Conservation (phyloP, 2,797 vertebrate genomes). For the Sebastes umbrosus region DNA sequence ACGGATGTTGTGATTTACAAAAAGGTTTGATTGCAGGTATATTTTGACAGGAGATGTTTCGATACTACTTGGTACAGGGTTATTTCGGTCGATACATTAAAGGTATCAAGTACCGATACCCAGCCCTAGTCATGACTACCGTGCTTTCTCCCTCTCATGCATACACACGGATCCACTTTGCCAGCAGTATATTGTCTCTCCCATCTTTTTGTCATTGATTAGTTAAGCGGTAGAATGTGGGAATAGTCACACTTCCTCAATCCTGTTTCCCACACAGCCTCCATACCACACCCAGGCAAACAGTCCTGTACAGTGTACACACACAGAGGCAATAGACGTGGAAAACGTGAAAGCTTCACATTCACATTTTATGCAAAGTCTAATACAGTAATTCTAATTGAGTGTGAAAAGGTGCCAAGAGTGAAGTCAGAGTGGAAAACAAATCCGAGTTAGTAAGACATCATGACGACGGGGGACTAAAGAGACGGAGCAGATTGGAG, state of each 20-base stretch:
- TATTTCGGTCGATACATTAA: no score
- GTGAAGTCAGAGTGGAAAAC: neutral
- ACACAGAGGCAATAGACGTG: neutral
- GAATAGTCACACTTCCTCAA: slow-evolving; percentile 14
- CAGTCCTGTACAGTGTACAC: neutral
- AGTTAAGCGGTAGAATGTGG: slow-evolving; percentile 9
- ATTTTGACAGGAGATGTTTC: no score
- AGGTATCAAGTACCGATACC: no score
- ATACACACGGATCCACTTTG: neutral
- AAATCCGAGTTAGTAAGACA: neutral
- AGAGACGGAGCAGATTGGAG: slow-evolving; percentile 7
- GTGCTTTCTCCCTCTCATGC: neutral
- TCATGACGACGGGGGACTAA: neutral
- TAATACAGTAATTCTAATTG: neutral
- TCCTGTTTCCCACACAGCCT: slow-evolving; percentile 3
- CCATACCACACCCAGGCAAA: slow-evolving; percentile 4
- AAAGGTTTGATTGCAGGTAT: no score
- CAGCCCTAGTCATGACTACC: neutral
- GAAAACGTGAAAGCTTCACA: neutral
- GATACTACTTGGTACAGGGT: no score
- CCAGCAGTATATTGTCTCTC: neutral
- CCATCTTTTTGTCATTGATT: slow-evolving; percentile 5
- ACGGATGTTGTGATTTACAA: rapidly evolving
- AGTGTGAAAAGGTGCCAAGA: neutral
- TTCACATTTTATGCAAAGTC: neutral